Conservation (phyloP, 2,888 invertebrate species). For the Caradrina clavipalpis region DNA sequence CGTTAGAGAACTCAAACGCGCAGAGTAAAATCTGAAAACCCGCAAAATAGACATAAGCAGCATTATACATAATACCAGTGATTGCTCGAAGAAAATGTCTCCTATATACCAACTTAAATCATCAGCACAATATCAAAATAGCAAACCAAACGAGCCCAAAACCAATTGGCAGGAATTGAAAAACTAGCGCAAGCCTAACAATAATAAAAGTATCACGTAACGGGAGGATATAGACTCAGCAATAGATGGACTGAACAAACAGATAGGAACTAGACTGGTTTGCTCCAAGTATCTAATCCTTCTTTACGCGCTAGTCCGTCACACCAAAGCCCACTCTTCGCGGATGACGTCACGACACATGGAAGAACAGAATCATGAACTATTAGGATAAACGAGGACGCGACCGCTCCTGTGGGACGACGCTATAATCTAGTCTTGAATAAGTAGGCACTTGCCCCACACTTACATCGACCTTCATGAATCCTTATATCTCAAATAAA, state of each 20-base stretch:
- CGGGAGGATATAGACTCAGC: constrained; percentile 5
- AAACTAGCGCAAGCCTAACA: constrained; percentile 6
- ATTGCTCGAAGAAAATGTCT: not conserved
- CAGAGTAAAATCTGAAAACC: not conserved
- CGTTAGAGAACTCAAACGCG: not conserved
- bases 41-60: not conserved
- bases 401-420: constrained; percentile 50
- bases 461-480: constrained; percentile 59
- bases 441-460: constrained; percentile 57
- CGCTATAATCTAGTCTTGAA: constrained; percentile 61
- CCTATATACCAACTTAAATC: not conserved
- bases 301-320: constrained; percentile 31
- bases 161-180: not conserved
- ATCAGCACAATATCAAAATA: not conserved
- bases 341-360: constrained; percentile 46
- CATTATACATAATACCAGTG: not conserved
- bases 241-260: constrained; percentile 14
- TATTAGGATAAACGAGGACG: constrained; percentile 65
- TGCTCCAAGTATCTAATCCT: constrained; percentile 21
- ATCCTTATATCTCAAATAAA: constrained; percentile 59
- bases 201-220: constrained; percentile 13
- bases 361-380: constrained; percentile 54
- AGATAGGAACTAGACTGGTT: constrained; percentile 14
- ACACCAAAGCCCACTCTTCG: constrained; percentile 23
- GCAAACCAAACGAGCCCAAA: not conserved